A percentile compares a stretch with the other conserved stretches of the same genome.
Conservation (phyloP, 2,888 invertebrate genomes). For the Oligia strigilis region DNA sequence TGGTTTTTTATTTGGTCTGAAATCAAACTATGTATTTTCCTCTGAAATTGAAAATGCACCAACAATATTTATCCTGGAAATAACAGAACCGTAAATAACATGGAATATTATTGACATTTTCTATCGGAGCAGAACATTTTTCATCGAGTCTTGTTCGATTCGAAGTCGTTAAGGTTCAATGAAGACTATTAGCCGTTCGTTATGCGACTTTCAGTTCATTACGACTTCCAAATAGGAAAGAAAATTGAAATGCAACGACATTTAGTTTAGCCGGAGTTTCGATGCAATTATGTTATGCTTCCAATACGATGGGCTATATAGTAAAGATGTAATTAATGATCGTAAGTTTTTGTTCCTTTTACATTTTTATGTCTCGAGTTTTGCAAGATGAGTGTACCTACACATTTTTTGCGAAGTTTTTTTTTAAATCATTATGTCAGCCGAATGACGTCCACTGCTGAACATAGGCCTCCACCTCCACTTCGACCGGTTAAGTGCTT, state of each 20-base stretch:
- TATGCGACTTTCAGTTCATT: slow-evolving; percentile 25
- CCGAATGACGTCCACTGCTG: too few species aligned
- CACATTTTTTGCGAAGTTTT: neutral
- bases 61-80: slow-evolving; percentile 12
- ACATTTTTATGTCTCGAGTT: neutral
- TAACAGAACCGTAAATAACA: slow-evolving; percentile 25
- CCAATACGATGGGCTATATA: neutral
- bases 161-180: slow-evolving; percentile 33
- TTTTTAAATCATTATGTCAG: too few species aligned
- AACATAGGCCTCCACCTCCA: too few species aligned
- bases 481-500: too few species aligned
- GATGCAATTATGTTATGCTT: neutral
- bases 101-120: slow-evolving; percentile 37
- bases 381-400: neutral
- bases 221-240: slow-evolving; percentile 9
- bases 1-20: too few species aligned
- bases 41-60: slow-evolving; percentile 1
- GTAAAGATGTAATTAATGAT: neutral
- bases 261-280: neutral
- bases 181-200: slow-evolving; percentile 33
- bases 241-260: slow-evolving; percentile 22
- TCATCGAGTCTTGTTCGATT: slow-evolving; percentile 23
- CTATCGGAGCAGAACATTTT: slow-evolving; percentile 16
- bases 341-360: neutral
- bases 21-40: neutral